phyloP scores from a whole-genome alignment of 1,140 invertebrate genomes.

The Holcopasites calliopsidis region DNA sequence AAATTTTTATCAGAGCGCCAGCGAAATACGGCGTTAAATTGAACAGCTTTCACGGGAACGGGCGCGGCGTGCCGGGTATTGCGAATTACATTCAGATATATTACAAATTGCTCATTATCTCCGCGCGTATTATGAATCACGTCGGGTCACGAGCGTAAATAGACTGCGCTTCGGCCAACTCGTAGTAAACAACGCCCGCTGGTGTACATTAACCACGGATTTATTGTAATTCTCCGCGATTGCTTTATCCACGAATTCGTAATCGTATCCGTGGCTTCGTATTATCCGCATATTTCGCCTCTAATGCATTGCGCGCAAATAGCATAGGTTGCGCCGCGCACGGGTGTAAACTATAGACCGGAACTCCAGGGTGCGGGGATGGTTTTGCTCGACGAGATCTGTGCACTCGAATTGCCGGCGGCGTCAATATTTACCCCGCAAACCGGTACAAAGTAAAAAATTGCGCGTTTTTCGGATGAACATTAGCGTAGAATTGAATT shows the following conservation, averaged over 20 bases:
- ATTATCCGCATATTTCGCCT: constrained; percentile 63
- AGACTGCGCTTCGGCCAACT: constrained; percentile 71
- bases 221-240: constrained; percentile 78
- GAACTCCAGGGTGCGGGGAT: too few species aligned
- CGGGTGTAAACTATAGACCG: constrained; percentile 47
- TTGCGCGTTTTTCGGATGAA: background rate
- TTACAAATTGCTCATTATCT: constrained; percentile 79
- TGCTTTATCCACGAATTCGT: constrained; percentile 74
- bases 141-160: constrained; percentile 69
- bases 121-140: constrained; percentile 74
- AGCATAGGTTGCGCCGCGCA: constrained; percentile 56
- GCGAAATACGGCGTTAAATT: constrained; percentile 51
- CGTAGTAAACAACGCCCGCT: constrained; percentile 73
- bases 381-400: constrained; percentile 10
- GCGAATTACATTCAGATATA: constrained; percentile 74
- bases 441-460: constrained; percentile 1
- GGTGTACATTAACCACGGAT: constrained; percentile 75
- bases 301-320: constrained; percentile 59
- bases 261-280: constrained; percentile 53
- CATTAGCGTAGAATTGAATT: background rate
- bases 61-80: constrained; percentile 20
- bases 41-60: constrained; percentile 53
- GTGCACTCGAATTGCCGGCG: constrained; percentile 19
- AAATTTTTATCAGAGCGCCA: constrained; percentile 39
- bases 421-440: constrained; percentile 16